phyloP scores from a whole-genome alignment of 2,888 invertebrate species.

The Bimastos eiseni region DNA sequence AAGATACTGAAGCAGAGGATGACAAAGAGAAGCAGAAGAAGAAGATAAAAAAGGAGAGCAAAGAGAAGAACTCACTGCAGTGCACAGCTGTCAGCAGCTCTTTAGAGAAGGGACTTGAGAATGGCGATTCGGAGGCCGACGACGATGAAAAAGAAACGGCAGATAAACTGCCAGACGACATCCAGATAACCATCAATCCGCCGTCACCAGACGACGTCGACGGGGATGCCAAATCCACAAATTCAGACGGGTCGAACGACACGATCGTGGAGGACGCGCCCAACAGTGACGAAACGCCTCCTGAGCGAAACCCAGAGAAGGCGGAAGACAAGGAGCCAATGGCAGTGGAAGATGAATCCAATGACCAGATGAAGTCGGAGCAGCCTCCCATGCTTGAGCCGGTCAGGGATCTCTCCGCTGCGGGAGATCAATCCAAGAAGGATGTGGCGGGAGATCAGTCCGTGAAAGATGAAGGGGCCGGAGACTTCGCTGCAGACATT shows the following conservation, averaged over 20 bases:
- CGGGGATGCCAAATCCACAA: not conserved
- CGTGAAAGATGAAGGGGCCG: not conserved
- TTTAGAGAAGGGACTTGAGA: not conserved
- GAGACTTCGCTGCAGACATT: not conserved
- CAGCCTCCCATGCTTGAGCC: not conserved
- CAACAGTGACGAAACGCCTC: not conserved
- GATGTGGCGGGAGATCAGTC: not conserved
- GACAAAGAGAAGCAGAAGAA: not conserved
- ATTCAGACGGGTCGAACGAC: not conserved
- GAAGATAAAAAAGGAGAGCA: not conserved
- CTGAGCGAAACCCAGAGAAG: not conserved
- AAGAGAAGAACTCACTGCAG: not conserved
- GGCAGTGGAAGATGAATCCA: not conserved
- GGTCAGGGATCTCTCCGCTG: not conserved
- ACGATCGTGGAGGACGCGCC: not conserved
- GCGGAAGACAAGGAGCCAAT: not conserved
- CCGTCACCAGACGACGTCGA: not conserved
- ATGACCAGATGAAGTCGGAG: not conserved
- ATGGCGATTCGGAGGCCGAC: not conserved
- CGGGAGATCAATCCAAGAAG: not conserved
- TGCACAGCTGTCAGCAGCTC: not conserved
- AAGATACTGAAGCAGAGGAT: not conserved
- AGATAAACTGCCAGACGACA: not conserved
- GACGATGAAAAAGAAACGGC: not conserved
- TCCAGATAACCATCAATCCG: constrained; percentile 2